Conservation (phyloP, 2,113 vertebrate species). For the Paramormyrops kingsleyae region DNA sequence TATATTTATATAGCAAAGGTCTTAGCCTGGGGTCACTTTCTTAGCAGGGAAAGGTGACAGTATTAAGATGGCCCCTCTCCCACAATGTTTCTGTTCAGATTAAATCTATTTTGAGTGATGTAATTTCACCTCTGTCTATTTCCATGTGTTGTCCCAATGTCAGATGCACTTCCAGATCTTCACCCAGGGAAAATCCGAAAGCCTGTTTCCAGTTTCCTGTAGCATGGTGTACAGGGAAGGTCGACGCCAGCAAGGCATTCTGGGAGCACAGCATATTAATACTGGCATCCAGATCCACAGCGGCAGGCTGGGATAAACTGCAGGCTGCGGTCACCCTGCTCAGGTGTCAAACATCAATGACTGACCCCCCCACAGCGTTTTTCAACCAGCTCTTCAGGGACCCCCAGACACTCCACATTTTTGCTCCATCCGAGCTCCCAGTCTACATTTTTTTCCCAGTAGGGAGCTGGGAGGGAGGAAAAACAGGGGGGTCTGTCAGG, state of each 20-base stretch:
- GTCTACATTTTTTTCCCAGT: not conserved
- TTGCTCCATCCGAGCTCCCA: not conserved
- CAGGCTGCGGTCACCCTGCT: not conserved
- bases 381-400: not conserved
- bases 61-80: not conserved
- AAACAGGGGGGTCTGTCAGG: not conserved
- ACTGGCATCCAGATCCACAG: not conserved
- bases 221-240: not conserved
- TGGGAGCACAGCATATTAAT: not conserved
- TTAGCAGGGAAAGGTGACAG: not conserved
- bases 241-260: not conserved
- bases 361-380: not conserved
- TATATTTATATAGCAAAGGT: not conserved
- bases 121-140: not conserved
- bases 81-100: not conserved
- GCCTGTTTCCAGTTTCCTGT: not conserved
- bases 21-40: not conserved
- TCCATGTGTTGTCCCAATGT: not conserved
- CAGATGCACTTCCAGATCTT: not conserved
- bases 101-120: not conserved
- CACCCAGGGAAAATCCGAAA: not conserved
- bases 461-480: not conserved
- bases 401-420: not conserved
- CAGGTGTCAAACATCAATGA: not conserved
- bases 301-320: not conserved